Evolutionary conservation across 2,888 invertebrate genomes (phyloP), one percentile per base, ranked within the genome.

Genomic region (Hypsopygia costalis): DNA sequence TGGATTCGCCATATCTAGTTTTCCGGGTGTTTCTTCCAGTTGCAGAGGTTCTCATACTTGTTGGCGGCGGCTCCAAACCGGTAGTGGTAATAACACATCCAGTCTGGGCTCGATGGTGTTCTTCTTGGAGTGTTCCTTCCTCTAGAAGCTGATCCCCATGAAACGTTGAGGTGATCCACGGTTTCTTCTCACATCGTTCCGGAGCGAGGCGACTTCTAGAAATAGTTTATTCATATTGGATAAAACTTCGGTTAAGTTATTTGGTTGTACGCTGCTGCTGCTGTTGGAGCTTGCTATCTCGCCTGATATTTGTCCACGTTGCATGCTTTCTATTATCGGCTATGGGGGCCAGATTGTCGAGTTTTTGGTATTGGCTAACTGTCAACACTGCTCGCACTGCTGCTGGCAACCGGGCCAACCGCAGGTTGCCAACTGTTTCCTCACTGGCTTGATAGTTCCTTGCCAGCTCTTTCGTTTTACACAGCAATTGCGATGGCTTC

Each of bases 401-500:
- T 8, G 33, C 11, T 33, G 35, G 35, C 25, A 35, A 9, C 8
- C 27, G 21, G 9, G 20, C 11, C 5, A 27, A 8, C 35, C 32
- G 11, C 30, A 30, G 6, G 6, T 10, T 30, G 9, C 11, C 11
- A 11, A 30, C 9, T 10, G 30, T 30, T 10, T 30, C 10, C 6
- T 30, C 30, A 10, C 10, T 11, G 9, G 11, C 30, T 6, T 11
- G 30, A 11, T 7, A 11, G 9, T 9, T 30, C 1, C 21, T n/a
- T n/a, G 32, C 39, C 8, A 36, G 6, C 6, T 40, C 36, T 3
- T 10, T 36, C 33, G 40, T 40, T 2, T 12, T 20, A 1, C 39
- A 32, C 1, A 43, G 36, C 3, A 43, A 36, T 12, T 40, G 42
- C n/a, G 30, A 12, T 1, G 37, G 37, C 27, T 34, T 37, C 8